These are phyloP conservation scores for Homarus gammarus DNA, from an alignment of 2,888 invertebrate genomes.

Conservation along the genomic window DNA sequence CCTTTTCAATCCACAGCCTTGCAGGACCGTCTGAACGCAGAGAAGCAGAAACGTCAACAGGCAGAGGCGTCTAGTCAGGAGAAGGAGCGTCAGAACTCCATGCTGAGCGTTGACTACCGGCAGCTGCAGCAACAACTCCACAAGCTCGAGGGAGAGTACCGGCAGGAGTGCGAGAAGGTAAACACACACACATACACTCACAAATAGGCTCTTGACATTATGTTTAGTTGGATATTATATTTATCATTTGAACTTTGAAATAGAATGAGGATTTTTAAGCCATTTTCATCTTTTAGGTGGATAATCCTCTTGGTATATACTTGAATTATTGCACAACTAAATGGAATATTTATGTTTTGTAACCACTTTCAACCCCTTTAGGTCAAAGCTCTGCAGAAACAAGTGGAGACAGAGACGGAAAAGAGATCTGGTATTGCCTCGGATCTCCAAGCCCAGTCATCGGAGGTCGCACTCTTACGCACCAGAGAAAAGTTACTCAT, in stretches of 20 bases:
- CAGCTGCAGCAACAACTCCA: conserved; percentile 92
- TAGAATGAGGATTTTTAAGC: not conserved
- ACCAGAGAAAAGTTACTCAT: conserved; percentile 86
- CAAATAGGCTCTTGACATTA: not conserved
- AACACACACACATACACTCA: not conserved
- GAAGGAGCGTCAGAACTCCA: conserved; percentile 95
- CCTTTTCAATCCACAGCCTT: conserved; percentile 87
- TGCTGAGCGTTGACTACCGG: conserved; percentile 96
- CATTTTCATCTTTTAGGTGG: conserved; percentile 35
- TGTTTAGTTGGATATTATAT: not conserved
- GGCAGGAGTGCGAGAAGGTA: conserved; percentile 91
- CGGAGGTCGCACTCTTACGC: conserved; percentile 83
- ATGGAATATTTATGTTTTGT: too few species aligned
- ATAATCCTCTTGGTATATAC: not conserved
- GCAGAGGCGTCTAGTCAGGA: conserved; percentile 89
- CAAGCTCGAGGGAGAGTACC: conserved; percentile 93
- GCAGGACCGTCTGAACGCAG: conserved; percentile 88
- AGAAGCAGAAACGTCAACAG: conserved; percentile 91
- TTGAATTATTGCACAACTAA: not conserved
- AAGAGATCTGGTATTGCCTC: conserved; percentile 85
- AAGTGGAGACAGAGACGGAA: conserved; percentile 94
- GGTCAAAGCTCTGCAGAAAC: conserved; percentile 89
- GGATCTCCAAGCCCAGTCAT: conserved; percentile 68
- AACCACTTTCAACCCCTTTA: not conserved
- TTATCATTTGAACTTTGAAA: not conserved